These are phyloP conservation scores for Phymatocera aterrima DNA, from an alignment of 2,888 invertebrate genomes.

Conservation along the genomic window DNA sequence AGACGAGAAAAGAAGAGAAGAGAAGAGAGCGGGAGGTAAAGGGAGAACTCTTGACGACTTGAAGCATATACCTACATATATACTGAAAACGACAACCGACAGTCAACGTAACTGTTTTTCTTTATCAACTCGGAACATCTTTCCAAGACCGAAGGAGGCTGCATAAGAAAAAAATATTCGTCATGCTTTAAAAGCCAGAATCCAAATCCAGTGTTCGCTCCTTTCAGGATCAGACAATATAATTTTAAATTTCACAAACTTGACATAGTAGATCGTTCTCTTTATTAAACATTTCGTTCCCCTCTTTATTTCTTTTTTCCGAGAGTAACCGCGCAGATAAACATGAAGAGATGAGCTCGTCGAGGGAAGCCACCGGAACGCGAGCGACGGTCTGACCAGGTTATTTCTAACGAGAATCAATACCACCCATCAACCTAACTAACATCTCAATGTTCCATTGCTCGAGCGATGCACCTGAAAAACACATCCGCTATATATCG, in stretches of 20 bases:
- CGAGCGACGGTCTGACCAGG: not conserved
- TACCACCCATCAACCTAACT: constrained; percentile 1
- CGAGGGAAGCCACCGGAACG: not conserved
- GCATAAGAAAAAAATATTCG: constrained; percentile 22
- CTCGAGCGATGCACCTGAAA: not conserved
- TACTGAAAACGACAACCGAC: constrained; percentile 27
- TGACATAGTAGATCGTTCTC: not conserved
- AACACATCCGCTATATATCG: not conserved
- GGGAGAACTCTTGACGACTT: not conserved
- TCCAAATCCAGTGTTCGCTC: not conserved
- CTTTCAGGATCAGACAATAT: not conserved
- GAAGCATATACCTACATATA: constrained; percentile 17
- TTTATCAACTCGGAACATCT: constrained; percentile 40
- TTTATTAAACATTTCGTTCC: not conserved
- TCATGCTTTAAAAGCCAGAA: constrained; percentile 7
- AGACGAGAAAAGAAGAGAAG: not conserved
- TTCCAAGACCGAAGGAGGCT: constrained; percentile 19
- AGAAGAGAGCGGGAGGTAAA: not conserved
- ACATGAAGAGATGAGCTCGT: not conserved
- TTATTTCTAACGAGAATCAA: not conserved
- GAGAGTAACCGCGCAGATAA: not conserved
- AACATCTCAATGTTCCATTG: not conserved
- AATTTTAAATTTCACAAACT: not conserved
- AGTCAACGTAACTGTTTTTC: constrained; percentile 42
- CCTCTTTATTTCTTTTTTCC: not conserved